Evolutionary conservation across 2,888 invertebrate genomes (phyloP).

Genomic region (Andrena praecox): DNA sequence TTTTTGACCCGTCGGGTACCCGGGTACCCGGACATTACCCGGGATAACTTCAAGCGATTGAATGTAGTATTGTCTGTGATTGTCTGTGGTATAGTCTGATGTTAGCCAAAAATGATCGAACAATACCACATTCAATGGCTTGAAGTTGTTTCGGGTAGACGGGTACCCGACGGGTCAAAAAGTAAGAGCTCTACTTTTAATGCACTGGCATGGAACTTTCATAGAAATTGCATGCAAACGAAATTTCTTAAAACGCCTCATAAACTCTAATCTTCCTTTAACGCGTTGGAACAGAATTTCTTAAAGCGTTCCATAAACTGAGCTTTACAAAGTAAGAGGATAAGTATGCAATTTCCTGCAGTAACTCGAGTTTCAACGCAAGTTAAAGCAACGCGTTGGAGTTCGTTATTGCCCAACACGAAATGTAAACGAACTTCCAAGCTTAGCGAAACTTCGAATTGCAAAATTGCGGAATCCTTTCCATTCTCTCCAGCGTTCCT

Average conservation of each 20-base stretch:
- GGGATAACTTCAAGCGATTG: no score
- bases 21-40: no score
- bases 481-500: background rate
- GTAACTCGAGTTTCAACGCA: constrained; percentile 25
- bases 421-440: constrained; percentile 14
- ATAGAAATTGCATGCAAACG: background rate
- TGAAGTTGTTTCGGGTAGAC: no score
- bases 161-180: no score
- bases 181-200: no score
- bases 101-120: no score
- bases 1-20: no score
- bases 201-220: background rate
- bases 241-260: constrained; percentile 3
- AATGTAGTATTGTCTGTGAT: no score
- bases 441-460: constrained; percentile 2
- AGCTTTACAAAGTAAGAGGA: constrained; percentile 27
- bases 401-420: constrained; percentile 17
- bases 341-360: constrained; percentile 20
- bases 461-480: background rate
- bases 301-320: constrained; percentile 28
- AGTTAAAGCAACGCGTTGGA: constrained; percentile 16
- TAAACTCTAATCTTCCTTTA: constrained; percentile 16
- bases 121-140: no score
- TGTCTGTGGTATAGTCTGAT: no score
- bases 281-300: constrained; percentile 20